phyloP scores from a whole-genome alignment of 23 tunicate species.

The Trididemnum nubilum region DNA sequence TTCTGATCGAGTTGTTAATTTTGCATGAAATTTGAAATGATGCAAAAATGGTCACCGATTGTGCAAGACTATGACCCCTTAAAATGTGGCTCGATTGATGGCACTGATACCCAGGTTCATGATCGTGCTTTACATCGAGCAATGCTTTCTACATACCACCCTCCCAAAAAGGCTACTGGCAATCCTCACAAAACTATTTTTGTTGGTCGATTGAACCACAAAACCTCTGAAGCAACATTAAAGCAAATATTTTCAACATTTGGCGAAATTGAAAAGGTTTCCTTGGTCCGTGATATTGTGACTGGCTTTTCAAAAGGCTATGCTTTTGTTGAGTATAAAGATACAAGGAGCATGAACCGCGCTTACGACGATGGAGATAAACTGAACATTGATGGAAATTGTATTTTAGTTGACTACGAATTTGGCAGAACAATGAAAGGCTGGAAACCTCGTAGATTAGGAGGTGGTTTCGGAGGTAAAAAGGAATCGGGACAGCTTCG shows the following conservation, averaged over 20 bases:
- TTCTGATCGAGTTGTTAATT: too few relatives aligned
- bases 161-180: constrained; percentile 52
- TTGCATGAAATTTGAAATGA: too few relatives aligned
- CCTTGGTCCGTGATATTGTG: constrained; percentile 64
- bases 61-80: constrained; percentile 73
- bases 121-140: constrained; percentile 78
- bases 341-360: not conserved
- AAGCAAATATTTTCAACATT: constrained; percentile 47
- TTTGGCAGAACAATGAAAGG: constrained; percentile 64
- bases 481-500: constrained; percentile 89
- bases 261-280: constrained; percentile 64
- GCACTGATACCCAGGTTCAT: constrained; percentile 68
- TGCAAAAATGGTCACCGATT: constrained; percentile 44
- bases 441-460: constrained; percentile 81
- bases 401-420: constrained; percentile 83
- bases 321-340: constrained; percentile 73
- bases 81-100: constrained; percentile 85
- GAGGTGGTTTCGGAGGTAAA: constrained; percentile 97
- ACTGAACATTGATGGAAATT: constrained; percentile 47
- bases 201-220: constrained; percentile 57
- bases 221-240: constrained; percentile 51
- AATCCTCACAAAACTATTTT: constrained; percentile 60
- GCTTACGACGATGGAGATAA: constrained; percentile 61
- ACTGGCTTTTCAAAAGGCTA: constrained; percentile 80
- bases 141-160: constrained; percentile 42